phyloP scores from a whole-genome alignment of 2,113 vertebrate genomes.

The Australoheros scitulus region DNA sequence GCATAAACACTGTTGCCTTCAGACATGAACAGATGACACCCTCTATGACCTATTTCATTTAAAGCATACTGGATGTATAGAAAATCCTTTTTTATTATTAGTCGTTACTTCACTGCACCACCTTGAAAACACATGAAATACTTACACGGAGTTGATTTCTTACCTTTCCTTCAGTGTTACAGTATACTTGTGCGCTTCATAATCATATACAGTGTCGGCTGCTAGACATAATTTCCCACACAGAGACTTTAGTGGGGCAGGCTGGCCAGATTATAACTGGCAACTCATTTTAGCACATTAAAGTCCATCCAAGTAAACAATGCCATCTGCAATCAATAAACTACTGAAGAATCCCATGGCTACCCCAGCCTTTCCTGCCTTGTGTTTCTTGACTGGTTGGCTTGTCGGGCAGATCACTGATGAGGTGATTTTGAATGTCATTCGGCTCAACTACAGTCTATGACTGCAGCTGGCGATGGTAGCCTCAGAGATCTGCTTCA shows the following conservation, averaged over 20 bases:
- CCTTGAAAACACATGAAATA: not conserved
- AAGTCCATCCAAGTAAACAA: not conserved
- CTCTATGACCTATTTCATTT: conserved; percentile 6
- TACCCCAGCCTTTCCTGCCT: not conserved
- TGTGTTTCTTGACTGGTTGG: not conserved
- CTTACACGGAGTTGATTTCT: conserved; percentile 1
- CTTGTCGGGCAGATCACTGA: not conserved
- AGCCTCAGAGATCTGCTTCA: not conserved
- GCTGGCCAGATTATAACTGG: not conserved
- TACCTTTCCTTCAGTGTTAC: not conserved
- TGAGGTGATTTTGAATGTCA: not conserved
- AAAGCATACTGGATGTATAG: not conserved
- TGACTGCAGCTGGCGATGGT: not conserved
- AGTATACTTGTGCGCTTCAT: not conserved
- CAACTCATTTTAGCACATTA: not conserved
- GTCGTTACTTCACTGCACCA: not conserved
- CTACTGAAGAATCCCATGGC: not conserved
- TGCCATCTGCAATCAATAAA: not conserved
- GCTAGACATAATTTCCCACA: not conserved
- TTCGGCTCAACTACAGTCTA: not conserved
- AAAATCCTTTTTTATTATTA: not conserved
- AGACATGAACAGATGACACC: not conserved
- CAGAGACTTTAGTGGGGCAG: not conserved
- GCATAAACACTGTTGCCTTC: conserved; percentile 25
- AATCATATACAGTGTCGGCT: not conserved